These are phyloP conservation scores for Ambastaia sidthimunki DNA, from an alignment of 2,797 vertebrate species.

Conservation along the genomic window DNA sequence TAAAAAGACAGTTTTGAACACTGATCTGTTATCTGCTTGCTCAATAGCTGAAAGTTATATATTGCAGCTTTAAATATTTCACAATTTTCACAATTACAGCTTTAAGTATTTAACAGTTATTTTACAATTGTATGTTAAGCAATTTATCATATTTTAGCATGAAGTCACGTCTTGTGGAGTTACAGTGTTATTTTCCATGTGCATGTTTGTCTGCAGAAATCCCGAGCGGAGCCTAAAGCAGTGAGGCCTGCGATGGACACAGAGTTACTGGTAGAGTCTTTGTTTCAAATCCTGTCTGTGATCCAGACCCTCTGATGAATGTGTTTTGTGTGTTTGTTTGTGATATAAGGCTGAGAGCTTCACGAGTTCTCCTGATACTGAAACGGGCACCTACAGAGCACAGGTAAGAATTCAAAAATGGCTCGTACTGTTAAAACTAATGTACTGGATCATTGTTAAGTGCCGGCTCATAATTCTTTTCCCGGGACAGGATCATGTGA, in stretches of 20 bases:
- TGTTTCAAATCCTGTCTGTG: background rate
- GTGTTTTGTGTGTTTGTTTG: constrained; percentile 5
- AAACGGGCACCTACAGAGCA: constrained; percentile 55
- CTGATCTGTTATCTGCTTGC: too few relatives aligned
- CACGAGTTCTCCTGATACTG: constrained; percentile 67
- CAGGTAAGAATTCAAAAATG: constrained; percentile 42
- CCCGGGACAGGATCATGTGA: constrained; percentile 71
- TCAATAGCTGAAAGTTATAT: too few relatives aligned
- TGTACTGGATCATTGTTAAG: background rate
- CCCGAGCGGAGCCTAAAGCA: constrained; percentile 69
- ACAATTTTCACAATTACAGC: too few relatives aligned
- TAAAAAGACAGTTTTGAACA: too few relatives aligned
- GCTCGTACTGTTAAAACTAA: background rate
- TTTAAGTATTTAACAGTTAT: too few relatives aligned
- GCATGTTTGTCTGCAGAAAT: constrained; percentile 70
- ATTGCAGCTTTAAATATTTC: too few relatives aligned
- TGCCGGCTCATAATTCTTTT: background rate
- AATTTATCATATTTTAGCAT: too few relatives aligned
- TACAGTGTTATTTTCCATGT: too few relatives aligned
- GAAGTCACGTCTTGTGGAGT: too few relatives aligned
- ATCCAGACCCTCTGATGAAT: background rate
- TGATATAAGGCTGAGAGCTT: constrained; percentile 65
- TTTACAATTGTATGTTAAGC: too few relatives aligned
- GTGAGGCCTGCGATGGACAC: constrained; percentile 34
- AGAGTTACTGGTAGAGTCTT: constrained; percentile 59